Evolutionary conservation across 2,113 vertebrate genomes (phyloP).

Genomic region (Tragelaphus imberbis): DNA sequence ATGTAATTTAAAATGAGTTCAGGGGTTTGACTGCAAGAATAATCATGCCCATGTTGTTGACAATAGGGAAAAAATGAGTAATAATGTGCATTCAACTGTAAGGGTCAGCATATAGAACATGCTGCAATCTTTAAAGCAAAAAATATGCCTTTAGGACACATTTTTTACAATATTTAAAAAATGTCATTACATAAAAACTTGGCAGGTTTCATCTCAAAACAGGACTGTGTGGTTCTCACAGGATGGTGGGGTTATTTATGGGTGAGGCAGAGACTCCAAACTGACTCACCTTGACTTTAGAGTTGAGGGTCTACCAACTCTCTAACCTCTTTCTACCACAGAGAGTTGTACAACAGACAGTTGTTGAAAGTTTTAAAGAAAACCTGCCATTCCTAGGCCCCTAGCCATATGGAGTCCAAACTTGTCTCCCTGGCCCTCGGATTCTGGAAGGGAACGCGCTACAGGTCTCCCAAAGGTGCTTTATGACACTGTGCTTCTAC

Average conservation of each 20-base stretch:
- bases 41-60: background rate
- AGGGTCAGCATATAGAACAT: background rate
- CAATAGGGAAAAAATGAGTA: background rate
- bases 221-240: background rate
- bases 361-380: background rate
- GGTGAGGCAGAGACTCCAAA: background rate
- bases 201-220: background rate
- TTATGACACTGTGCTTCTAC: background rate
- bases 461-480: no score
- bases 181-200: background rate
- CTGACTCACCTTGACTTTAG: background rate
- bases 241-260: background rate
- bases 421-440: background rate
- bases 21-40: background rate
- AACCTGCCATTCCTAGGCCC: background rate
- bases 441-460: background rate
- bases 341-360: no score
- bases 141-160: background rate
- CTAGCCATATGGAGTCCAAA: background rate
- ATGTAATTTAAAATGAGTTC: constrained; percentile 3
- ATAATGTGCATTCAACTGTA: background rate
- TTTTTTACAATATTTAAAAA: background rate
- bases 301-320: background rate
- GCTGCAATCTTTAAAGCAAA: background rate
- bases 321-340: background rate